Conservation (phyloP, 2,888 invertebrate genomes). For the Caenorhabditis virilis region DNA sequence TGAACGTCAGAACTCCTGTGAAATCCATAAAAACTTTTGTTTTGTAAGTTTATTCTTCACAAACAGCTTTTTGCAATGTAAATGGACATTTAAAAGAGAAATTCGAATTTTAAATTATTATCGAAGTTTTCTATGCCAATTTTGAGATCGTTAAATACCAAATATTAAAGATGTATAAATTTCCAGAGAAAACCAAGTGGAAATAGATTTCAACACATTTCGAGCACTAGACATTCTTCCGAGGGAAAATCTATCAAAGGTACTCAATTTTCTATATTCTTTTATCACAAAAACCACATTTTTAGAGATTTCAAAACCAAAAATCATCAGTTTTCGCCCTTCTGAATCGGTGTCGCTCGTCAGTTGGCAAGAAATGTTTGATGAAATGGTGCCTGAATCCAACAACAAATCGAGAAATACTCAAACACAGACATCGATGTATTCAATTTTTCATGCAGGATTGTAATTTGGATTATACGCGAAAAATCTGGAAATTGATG, state of each 20-base stretch:
- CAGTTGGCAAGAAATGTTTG: constrained; percentile 73
- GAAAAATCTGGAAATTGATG: constrained; percentile 72
- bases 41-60: constrained; percentile 12
- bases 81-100: not conserved
- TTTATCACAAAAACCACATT: not conserved
- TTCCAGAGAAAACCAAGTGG: constrained; percentile 58
- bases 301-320: constrained; percentile 8
- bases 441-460: constrained; percentile 76
- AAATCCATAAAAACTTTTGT: constrained; percentile 46
- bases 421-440: constrained; percentile 77
- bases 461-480: constrained; percentile 69
- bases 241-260: constrained; percentile 25
- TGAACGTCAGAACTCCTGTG: constrained; percentile 48
- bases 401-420: constrained; percentile 74
- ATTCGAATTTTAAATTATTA: not conserved
- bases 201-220: constrained; percentile 59
- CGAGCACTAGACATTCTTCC: constrained; percentile 80
- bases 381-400: constrained; percentile 79
- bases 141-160: too few relatives aligned
- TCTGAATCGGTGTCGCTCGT: constrained; percentile 78
- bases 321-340: constrained; percentile 68
- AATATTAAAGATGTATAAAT: not conserved
- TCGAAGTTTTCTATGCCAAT: not conserved
- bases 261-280: not conserved
- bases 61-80: not conserved